A percentile compares a stretch with the other conserved stretches of the same genome.
These are phyloP conservation scores for Parapsyche elsis DNA, from an alignment of 1,140 invertebrate species.

Conservation along the genomic window DNA sequence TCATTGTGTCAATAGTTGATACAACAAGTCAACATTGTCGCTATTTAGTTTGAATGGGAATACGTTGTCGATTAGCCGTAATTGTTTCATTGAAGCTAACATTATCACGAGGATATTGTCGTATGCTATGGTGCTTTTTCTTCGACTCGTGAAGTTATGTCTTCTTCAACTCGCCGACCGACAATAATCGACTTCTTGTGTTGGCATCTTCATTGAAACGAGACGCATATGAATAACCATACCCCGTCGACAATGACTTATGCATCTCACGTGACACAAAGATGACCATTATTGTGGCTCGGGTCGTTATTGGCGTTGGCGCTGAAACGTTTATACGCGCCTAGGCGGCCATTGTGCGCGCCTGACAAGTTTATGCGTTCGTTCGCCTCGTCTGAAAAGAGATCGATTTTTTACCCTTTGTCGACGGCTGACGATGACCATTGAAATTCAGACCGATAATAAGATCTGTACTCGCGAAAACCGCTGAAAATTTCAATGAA, in stretches of 20 bases:
- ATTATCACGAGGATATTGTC: too few relatives aligned
- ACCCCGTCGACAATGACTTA: neutral
- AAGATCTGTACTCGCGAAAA: too few relatives aligned
- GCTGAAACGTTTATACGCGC: constrained; percentile 24
- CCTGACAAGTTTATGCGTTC: constrained; percentile 20
- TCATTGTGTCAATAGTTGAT: too few relatives aligned
- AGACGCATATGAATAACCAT: neutral
- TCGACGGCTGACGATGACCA: neutral
- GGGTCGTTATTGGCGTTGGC: neutral
- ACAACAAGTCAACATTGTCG: neutral
- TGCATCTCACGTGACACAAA: neutral
- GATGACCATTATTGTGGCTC: constrained; percentile 4
- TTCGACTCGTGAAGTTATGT: neutral
- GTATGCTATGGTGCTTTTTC: neutral
- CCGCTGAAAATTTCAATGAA: too few relatives aligned
- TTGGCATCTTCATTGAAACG: neutral
- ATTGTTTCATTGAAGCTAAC: too few relatives aligned
- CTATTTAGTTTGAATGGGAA: neutral
- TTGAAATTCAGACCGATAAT: too few relatives aligned
- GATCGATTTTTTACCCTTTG: constrained; percentile 11
- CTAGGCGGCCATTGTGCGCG: neutral
- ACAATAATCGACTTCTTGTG: constrained; percentile 1
- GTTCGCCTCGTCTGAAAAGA: neutral
- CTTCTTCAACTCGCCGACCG: too few relatives aligned
- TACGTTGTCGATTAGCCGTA: too few relatives aligned